Evolutionary conservation across 2,888 invertebrate species (phyloP), one percentile per base, ranked within the genome.

Genomic region (Dermolepida albohirtum): DNA sequence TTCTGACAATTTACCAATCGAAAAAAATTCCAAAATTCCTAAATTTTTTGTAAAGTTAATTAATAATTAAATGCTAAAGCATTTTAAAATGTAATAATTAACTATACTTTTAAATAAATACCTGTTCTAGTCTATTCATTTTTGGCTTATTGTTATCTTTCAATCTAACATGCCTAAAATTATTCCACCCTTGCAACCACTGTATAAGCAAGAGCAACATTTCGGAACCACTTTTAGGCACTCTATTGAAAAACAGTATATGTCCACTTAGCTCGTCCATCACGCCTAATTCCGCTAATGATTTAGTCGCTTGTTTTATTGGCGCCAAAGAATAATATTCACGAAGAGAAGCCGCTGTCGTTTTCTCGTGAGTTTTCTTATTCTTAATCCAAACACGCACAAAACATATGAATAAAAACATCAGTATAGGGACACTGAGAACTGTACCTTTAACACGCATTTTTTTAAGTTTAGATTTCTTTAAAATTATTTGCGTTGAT

Each of bases 191-290:
- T 76, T 88, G 87, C 67, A 89, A 80, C 78, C 86, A 85, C 75
- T 89, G 87, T 65, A 89, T 75, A 29, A 89, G 79, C 70, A 88
- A 78, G n/a, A 88, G 85, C 59, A 89, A 77, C 74, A 88, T 82
- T 77, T 89, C 89, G 4, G 87, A 85, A 11, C 89, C 89, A 49
- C 87, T 85, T 73, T 87, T 86, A 0, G 89, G 89, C 11, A 89
- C 84, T 47, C 86, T 82, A 72, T 89, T 89, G 74, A 89, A 84
- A 81, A 89, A 86, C 62, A 89, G 75, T 66, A 87, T 82, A 75
- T 87, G 83, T 59, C 82, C 81, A 76, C 85, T 86, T 52, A 84
- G 80, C 72, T 84, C 84, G 29, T 85, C 84, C 76, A 85, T 81
- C 67, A 79, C 79, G 39, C 85, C 85, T 50, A 86, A 73, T 75